Evolutionary conservation across 1,140 invertebrate genomes (phyloP), one percentile per base, ranked within the genome.

Genomic region (Brachionus asplanchnoidis): DNA sequence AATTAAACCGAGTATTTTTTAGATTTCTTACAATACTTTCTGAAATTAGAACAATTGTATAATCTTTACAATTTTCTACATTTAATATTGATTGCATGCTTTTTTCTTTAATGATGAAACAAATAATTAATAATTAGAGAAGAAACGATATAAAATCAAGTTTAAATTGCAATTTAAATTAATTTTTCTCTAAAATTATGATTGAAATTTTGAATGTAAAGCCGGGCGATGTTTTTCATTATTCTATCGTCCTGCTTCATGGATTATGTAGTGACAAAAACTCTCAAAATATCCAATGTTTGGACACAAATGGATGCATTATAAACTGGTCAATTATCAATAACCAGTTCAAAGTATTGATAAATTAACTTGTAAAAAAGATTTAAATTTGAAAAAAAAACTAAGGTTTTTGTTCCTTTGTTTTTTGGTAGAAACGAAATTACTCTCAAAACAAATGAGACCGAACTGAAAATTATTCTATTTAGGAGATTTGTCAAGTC

Each of bases 301-400:
- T 42, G 0, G 70, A 75, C 20, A 44, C 70, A 8, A n/a, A 42
- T 14, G 36, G 70, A 8, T 17, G 3, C 8, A 2, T 8, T 26
- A 7, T n/a, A 14, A 42, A 32, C n/a, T 75, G 70, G 70, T 42
- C 70, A 0, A 42, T 75, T 23, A 40, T 42, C 36, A 75, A 46
- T 12, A 75, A 75, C 8, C 40, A 75, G 3, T 75, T 75, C n/a
- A 75, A 75, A 75, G 70, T 75, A 75, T 42, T 75, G n/a, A 40
- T 75, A 42, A 75, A 40, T 40, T 75, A 40, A 36, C 7, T 75
- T 8, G 8, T 42, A 42, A 42, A 42, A 12, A n/a, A 75, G n/a
- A 40, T 32, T 11, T 32, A 68, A 28, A 36, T 68, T 32, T 36
- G 0, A 56, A 56, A n/a, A n/a, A 20, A 7, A 7, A 36, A 36